Base-by-base conservation (phyloP, 2,888 invertebrate genomes). In the Xestia sexstrigata region DNA sequence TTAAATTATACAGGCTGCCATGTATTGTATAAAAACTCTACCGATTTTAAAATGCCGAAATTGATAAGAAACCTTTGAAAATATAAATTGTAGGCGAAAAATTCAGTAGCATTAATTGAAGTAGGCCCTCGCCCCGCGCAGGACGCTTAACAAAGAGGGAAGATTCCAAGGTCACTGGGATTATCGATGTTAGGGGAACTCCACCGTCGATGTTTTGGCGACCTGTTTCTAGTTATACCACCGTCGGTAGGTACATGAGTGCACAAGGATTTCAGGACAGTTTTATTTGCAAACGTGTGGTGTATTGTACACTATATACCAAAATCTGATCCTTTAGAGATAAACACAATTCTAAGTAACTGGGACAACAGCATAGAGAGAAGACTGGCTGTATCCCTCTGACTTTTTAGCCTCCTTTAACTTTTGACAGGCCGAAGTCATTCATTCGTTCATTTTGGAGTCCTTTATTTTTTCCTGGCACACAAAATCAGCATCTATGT, bases 101-200 rank as follows among this genome's bases (percentile, higher is more conserved):
- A 47, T 39, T 66, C 66, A 26, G 26, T 39, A 26, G 20, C 62
- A 60, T 47, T 74, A 74, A 81, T 47, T 52, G 66, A 39, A 35
- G 20, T 30, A 45, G 65, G 52, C 13, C 45, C 26, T 52, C 39
- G 65, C 45, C 52, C 77, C 77, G 66, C 77, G 52, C 77, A 67
- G 45, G 30, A 60, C 11, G 11, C 23, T 70, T 20, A 49, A 62
- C 69, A 62, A 69, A 70, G 60, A 42, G 74, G 66, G 65, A 55
- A 42, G 23, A 70, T 39, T 7, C 30, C 72, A 83, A 81, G 83
- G 81, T 78, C 69, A 49, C 39, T 17, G 11, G 55, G 68, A 67
- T 82, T 70, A 81, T 81, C 60, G 79, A 72, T 67, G 66, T 81
- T 73, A 52, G 65, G 66, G 72, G 66, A 70, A 55, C 60, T 45